Conservation (phyloP, 2,888 invertebrate genomes). For the Drosophila flavopinicola region DNA sequence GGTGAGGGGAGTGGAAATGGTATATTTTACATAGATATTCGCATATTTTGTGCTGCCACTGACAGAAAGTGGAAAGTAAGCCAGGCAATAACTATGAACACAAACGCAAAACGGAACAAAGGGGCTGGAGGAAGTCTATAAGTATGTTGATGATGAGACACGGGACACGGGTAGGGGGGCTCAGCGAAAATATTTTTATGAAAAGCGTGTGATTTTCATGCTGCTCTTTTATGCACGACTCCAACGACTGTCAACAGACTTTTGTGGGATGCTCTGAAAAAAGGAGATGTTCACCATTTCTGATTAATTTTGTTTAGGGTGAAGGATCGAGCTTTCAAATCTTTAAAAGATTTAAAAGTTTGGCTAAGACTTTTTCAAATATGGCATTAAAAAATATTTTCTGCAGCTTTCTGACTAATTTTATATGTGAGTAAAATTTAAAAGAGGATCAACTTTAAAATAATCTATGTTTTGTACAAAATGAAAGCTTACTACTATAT, state of each 20-base stretch:
- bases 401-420: no score
- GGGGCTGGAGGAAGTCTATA: not conserved
- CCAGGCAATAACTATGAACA: conserved; percentile 53
- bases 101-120: conserved; percentile 18
- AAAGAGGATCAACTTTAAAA: no score
- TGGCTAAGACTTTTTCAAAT: no score
- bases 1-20: not conserved
- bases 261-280: conserved; percentile 16
- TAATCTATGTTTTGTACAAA: no score
- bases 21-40: conserved; percentile 38
- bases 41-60: conserved; percentile 43
- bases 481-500: no score
- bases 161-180: not conserved
- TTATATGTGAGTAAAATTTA: no score
- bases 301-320: conserved; percentile 2
- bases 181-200: conserved; percentile 46
- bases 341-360: no score
- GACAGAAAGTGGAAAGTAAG: conserved; percentile 50
- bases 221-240: conserved; percentile 27
- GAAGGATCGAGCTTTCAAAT: no score
- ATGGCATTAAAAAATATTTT: no score
- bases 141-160: conserved; percentile 1
- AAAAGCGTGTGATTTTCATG: conserved; percentile 48
- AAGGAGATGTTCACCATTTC: not conserved
- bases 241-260: conserved; percentile 21